Evolutionary conservation across 2,888 invertebrate genomes (phyloP), one percentile per base, ranked within the genome.

Genomic region (Erpobdella octoculata): DNA sequence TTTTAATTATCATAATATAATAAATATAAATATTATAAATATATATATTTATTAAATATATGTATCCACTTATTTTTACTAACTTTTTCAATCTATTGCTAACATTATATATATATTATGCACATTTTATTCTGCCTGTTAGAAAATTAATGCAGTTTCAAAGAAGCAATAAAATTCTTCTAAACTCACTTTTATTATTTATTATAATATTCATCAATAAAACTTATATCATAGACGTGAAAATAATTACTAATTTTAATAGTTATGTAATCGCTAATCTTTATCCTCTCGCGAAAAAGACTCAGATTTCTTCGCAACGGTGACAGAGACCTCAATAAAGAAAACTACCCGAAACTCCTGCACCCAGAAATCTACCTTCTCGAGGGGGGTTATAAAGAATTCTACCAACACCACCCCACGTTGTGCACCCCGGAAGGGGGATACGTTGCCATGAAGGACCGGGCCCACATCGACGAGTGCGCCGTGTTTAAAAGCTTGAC

Each of bases 361-460:
- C 93, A 91, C 85, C 96, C 96, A 0, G 97, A 97, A 83, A 85
- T 94, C 2, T 97, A 97, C 84, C 85, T 97, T 1, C 86, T 97
- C 31, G 90, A 93, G 79, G 92, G 92, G 0, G 93, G 93, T 48
- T 93, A 93, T 84, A 89, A 91, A 79, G 87, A 87, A 36, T 95
- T 96, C 85, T 93, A 87, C 82, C 86, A 88, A 76, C 84, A 70
- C 38, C 38, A 67, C 46, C 18, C 53, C 15, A 4, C 6, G 9
- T 28, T 5, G 6, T 53, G 53, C 53, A 5, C 53, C 2, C 53
- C 53, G 2, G 4, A 12, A 2, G n/a, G n/a, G n/a, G 53, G 53
- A 8, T 53, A 53, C 53, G n/a, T n/a, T 5, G 28, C 53, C 53
- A 53, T 53, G 53, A 12, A 53, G n/a, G 53, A 53, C 18, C 21